Conservation (phyloP, 2,113 vertebrate species). For the Willisornis vidua region DNA sequence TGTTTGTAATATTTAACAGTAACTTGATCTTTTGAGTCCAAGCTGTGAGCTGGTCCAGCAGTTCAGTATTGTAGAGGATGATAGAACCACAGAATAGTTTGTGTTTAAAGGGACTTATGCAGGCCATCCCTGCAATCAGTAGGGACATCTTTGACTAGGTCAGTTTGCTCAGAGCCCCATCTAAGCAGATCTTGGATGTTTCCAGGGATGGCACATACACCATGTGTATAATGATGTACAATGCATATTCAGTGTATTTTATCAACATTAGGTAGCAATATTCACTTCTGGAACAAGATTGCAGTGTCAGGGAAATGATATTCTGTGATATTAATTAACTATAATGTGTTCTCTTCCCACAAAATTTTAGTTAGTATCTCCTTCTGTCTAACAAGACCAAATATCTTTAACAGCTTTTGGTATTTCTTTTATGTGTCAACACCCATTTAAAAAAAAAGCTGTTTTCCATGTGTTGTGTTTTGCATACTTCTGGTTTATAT, state of each 20-base stretch:
- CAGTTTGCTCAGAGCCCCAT: neutral
- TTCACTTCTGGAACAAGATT: neutral
- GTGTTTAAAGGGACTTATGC: neutral
- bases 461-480: neutral
- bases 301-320: neutral
- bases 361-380: neutral
- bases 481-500: neutral
- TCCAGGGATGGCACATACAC: neutral
- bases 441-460: neutral
- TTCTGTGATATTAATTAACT: neutral
- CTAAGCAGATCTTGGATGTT: neutral
- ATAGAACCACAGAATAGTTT: neutral
- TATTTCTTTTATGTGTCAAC: neutral
- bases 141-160: neutral
- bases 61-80: neutral
- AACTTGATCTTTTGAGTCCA: neutral
- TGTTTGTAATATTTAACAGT: neutral
- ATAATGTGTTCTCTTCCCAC: neutral
- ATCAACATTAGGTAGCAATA: neutral
- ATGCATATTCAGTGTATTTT: neutral
- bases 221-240: neutral
- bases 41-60: neutral
- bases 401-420: neutral
- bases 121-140: neutral
- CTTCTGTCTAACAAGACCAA: neutral